These are phyloP conservation scores for Autographa pulchrina DNA, from an alignment of 2,888 invertebrate genomes.

Conservation along the genomic window DNA sequence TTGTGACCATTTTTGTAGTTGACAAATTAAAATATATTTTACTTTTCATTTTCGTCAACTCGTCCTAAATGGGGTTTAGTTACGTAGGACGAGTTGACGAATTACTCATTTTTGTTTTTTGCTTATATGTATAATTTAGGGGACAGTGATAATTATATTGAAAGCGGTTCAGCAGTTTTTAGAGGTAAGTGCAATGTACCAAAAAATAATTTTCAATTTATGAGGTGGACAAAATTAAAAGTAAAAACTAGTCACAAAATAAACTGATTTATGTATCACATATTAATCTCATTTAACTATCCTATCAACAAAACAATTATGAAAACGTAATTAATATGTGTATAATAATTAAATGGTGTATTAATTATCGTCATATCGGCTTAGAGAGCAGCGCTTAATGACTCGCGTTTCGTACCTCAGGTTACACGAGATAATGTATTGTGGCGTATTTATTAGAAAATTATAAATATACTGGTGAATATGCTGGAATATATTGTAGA, in stretches of 20 bases:
- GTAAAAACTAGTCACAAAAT: background rate
- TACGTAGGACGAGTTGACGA: too few relatives aligned
- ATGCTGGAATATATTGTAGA: background rate
- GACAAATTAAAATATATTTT: too few relatives aligned
- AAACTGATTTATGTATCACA: background rate
- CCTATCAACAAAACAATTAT: background rate
- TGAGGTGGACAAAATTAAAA: background rate
- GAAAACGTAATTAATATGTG: background rate
- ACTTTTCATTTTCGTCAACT: too few relatives aligned
- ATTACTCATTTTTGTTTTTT: too few relatives aligned
- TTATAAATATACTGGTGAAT: background rate
- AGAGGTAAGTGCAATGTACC: too few relatives aligned
- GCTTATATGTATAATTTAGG: too few relatives aligned
- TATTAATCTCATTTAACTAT: too few relatives aligned
- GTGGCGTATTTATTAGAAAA: background rate
- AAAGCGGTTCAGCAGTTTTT: too few relatives aligned
- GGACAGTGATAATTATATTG: too few relatives aligned
- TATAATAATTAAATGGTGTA: background rate
- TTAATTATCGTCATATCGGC: constrained; percentile 12
- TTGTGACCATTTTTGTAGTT: too few relatives aligned
- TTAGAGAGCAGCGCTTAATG: background rate
- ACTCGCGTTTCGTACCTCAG: background rate
- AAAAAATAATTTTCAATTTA: too few relatives aligned
- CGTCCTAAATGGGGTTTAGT: too few relatives aligned
- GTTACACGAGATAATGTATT: background rate